Evolutionary conservation across 2,888 invertebrate genomes (phyloP), one percentile per base, ranked within the genome.

Genomic region (Lingula anatina): DNA sequence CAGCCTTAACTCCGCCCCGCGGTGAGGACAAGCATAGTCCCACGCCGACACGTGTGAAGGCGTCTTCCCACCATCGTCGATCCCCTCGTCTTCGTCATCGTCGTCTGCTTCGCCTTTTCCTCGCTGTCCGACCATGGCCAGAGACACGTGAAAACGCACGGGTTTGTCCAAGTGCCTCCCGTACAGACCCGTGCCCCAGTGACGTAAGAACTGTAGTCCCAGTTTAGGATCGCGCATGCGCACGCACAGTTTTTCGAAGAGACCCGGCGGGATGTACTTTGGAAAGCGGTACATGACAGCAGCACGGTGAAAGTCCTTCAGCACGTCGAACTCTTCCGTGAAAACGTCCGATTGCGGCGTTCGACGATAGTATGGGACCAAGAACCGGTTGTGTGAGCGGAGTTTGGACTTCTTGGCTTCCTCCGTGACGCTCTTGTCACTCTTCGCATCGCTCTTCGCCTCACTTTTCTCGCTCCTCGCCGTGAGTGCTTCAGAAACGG

Each of bases 131-230:
- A n/a, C n/a, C n/a, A n/a, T n/a, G n/a, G n/a, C n/a, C n/a, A n/a
- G n/a, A n/a, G n/a, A n/a, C n/a, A n/a, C n/a, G n/a, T n/a, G 26
- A 21, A 62, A 47, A 23, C 54, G 55, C 26, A 58, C 51, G 5
- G 51, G 43, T 28, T 61, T 51, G 15, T 62, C 50, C 3, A 49
- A 54, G 44, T 70, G 68, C 27, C 51, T 44, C 4, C 66, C 66
- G 50, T 70, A 66, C 26, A 71, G 51, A 3, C 70, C 71, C 25
- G 60, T 55, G 20, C 57, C 59, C 73, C 73, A 73, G 53, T 71
- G 71, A 15, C 62, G 58, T 43, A 65, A 37, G 40, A 63, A 63
- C 21, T 47, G 50, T 18, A 71, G 56, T 9, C 64, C 60, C 44
- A 64, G 57, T 43, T 56, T 56, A 7, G 53, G 54, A 2, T 54